Percentiles rank a stretch among this genome's conserved stretches.
These are phyloP conservation scores for Pararge aegeria DNA, from an alignment of 1,140 invertebrate genomes.

Conservation along the genomic window DNA sequence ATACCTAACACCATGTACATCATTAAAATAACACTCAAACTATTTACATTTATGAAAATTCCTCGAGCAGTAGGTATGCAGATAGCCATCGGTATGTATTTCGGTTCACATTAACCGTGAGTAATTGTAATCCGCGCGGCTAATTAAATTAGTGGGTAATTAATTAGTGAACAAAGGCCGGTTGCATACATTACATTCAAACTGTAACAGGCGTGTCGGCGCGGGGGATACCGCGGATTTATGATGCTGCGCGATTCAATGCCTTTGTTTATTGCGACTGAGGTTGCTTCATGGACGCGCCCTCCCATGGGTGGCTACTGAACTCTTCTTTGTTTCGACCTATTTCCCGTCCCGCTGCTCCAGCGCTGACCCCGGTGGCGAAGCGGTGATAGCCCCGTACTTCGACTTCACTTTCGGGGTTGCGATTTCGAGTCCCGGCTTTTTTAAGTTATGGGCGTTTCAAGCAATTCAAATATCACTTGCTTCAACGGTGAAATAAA, in stretches of 20 bases:
- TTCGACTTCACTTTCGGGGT: no score
- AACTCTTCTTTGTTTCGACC: no score
- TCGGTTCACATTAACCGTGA: background rate
- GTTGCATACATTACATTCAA: background rate
- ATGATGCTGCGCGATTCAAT: background rate
- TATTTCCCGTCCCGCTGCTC: no score
- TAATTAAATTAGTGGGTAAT: background rate
- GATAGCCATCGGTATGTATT: background rate
- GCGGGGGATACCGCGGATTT: background rate
- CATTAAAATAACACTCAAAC: background rate
- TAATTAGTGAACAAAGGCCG: constrained; percentile 1
- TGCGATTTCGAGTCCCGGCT: no score
- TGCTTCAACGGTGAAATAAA: no score
- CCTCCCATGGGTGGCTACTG: no score
- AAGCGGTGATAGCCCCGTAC: no score
- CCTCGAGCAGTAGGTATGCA: background rate
- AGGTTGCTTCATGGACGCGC: no score
- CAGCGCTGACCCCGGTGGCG: no score
- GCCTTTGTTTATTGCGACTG: background rate
- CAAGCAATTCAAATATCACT: no score
- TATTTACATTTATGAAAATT: constrained; percentile 2
- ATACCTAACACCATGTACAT: background rate
- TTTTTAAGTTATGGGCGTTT: no score
- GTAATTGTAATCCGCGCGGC: background rate
- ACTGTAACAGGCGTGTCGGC: background rate